Evolutionary conservation across 2,888 invertebrate species (phyloP).

Genomic region (Uloborus plumipes): DNA sequence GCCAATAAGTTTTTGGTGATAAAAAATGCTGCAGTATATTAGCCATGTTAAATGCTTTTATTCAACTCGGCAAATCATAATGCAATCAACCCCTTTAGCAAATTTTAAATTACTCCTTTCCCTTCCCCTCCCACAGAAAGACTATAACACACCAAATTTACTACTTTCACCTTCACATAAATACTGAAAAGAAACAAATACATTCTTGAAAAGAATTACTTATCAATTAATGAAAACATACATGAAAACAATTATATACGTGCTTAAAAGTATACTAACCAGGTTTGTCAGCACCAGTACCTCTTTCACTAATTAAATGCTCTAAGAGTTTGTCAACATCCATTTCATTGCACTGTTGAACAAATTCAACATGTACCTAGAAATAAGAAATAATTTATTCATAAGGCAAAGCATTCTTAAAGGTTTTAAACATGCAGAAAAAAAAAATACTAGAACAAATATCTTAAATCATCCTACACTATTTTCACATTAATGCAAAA

Average conservation of each 20-base stretch:
- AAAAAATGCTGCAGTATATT: no score
- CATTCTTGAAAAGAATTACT: no score
- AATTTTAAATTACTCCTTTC: no score
- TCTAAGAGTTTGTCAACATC: slow-evolving; percentile 93
- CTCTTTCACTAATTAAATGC: slow-evolving; percentile 91
- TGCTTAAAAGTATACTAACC: slow-evolving; percentile 74
- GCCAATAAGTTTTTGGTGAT: no score
- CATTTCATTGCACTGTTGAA: slow-evolving; percentile 89
- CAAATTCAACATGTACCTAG: slow-evolving; percentile 91
- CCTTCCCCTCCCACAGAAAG: no score
- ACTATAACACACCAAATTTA: no score
- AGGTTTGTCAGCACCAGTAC: slow-evolving; percentile 93
- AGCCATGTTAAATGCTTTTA: no score
- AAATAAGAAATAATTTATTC: neutral
- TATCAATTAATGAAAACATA: no score
- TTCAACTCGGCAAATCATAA: no score
- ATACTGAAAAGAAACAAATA: neutral
- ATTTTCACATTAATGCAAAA: neutral
- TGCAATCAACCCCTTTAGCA: no score
- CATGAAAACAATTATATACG: no score
- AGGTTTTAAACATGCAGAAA: neutral
- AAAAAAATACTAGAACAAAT: neutral
- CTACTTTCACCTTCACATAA: no score
- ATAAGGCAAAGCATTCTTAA: neutral
- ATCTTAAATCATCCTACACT: neutral